Conservation (phyloP, 2,888 invertebrate species). For the Orthonychiurus folsomi region DNA sequence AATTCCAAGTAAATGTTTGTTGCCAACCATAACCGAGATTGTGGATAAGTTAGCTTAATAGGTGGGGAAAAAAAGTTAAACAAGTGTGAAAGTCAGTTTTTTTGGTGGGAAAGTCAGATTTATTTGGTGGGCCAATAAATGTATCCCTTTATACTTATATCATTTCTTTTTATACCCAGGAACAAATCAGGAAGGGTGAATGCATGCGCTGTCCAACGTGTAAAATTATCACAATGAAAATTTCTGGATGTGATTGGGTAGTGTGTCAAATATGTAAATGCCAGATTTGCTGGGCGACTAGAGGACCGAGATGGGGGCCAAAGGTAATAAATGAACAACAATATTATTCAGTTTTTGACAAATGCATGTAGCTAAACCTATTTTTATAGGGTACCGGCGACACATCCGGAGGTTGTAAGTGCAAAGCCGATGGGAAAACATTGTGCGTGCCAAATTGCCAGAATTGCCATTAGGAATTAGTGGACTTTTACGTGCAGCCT, state of each 20-base stretch:
- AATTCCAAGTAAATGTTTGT: no score
- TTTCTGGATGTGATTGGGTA: constrained; percentile 89
- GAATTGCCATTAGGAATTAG: constrained; percentile 9
- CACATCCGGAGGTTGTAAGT: not conserved
- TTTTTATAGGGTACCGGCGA: not conserved
- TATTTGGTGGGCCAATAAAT: no score
- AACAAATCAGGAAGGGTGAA: constrained; percentile 45
- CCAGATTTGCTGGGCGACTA: constrained; percentile 87
- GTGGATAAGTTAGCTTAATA: no score
- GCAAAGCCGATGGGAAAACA: not conserved
- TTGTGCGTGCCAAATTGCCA: constrained; percentile 3
- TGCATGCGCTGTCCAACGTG: constrained; percentile 56
- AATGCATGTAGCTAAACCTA: not conserved
- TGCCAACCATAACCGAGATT: no score
- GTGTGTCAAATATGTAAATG: constrained; percentile 83
- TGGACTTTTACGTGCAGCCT: no score
- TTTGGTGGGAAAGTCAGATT: no score
- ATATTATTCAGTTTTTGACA: not conserved
- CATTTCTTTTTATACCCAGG: constrained; percentile 37
- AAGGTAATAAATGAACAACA: constrained; percentile 44
- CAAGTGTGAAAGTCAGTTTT: no score
- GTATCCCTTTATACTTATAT: no score
- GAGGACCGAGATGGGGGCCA: constrained; percentile 60
- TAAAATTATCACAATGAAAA: constrained; percentile 70
- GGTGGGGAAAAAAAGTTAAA: no score